phyloP scores from a whole-genome alignment of 2,888 invertebrate species.

The Drosophila formosana region DNA sequence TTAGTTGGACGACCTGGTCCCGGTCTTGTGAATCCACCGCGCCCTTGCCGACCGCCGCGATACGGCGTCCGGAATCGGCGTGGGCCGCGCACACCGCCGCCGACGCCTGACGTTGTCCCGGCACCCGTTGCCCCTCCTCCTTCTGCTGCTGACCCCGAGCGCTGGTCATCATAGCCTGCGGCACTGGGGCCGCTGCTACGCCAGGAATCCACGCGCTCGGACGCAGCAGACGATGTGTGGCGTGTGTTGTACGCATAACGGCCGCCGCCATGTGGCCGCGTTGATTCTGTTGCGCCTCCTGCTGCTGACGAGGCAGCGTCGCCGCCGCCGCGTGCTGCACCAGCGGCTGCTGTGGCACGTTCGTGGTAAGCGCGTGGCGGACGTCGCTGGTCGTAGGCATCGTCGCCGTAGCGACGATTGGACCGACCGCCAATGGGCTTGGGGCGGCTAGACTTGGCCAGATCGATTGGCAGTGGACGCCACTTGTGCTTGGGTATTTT shows the following conservation, averaged over 20 bases:
- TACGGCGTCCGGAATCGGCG: slow-evolving; percentile 84
- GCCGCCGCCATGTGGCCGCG: slow-evolving; percentile 79
- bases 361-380: slow-evolving; percentile 65
- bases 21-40: slow-evolving; percentile 85
- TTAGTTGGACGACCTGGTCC: slow-evolving; percentile 84
- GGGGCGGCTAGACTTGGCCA: slow-evolving; percentile 88
- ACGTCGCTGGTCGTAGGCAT: slow-evolving; percentile 76
- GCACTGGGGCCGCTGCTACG: slow-evolving; percentile 83
- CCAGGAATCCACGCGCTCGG: slow-evolving; percentile 84
- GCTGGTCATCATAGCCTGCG: slow-evolving; percentile 60
- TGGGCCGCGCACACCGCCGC: slow-evolving; percentile 74
- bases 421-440: slow-evolving; percentile 87
- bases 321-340: slow-evolving; percentile 32
- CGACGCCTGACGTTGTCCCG: slow-evolving; percentile 56
- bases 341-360: slow-evolving; percentile 33
- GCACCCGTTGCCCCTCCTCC: slow-evolving; percentile 49
- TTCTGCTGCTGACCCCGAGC: slow-evolving; percentile 37
- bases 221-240: slow-evolving; percentile 63
- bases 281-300: slow-evolving; percentile 60
- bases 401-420: slow-evolving; percentile 80
- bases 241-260: slow-evolving; percentile 72
- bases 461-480: slow-evolving; percentile 95
- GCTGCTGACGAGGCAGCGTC: slow-evolving; percentile 56
- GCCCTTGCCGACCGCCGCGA: slow-evolving; percentile 82
- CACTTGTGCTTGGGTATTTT: slow-evolving; percentile 90